A percentile compares a stretch with the other conserved stretches of the same genome.
Evolutionary conservation across 2,113 vertebrate species (phyloP).

Genomic region (Hippocampus mohnikei): DNA sequence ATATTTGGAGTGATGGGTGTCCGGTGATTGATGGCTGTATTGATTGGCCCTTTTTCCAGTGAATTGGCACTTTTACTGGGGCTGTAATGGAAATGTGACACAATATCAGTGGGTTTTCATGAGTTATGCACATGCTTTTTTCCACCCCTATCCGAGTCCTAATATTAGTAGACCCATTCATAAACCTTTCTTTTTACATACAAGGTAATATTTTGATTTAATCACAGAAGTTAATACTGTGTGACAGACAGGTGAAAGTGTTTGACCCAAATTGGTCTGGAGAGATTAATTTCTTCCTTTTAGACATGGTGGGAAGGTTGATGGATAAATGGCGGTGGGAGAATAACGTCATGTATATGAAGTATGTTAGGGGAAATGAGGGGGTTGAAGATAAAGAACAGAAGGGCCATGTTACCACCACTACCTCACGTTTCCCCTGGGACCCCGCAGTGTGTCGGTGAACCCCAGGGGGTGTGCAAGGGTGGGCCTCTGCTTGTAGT

Average conservation of each 20-base stretch:
- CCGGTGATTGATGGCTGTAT: constrained; percentile 50
- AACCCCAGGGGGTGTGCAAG: constrained; percentile 40
- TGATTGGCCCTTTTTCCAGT: constrained; percentile 35
- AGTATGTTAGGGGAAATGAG: background rate
- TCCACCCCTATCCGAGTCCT: background rate
- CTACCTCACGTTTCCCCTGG: constrained; percentile 40
- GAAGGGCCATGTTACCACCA: constrained; percentile 40
- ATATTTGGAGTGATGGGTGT: constrained; percentile 47
- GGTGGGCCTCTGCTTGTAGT: constrained; percentile 38
- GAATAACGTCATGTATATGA: constrained; percentile 18
- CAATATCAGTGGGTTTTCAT: constrained; percentile 24
- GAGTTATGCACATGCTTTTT: background rate
- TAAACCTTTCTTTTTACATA: background rate
- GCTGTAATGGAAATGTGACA: constrained; percentile 41
- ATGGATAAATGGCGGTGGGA: constrained; percentile 31
- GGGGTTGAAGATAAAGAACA: constrained; percentile 45
- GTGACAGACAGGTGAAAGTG: constrained; percentile 42
- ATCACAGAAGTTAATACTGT: constrained; percentile 5
- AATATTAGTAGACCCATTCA: background rate
- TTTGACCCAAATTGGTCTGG: constrained; percentile 7
- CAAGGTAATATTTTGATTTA: background rate
- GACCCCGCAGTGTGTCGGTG: constrained; percentile 42
- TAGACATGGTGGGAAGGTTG: constrained; percentile 16
- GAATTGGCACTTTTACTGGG: constrained; percentile 48
- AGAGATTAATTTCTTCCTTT: constrained; percentile 47